Evolutionary conservation across 2,888 invertebrate genomes (phyloP), one percentile per base, ranked within the genome.

Genomic region (Patella caerulea): DNA sequence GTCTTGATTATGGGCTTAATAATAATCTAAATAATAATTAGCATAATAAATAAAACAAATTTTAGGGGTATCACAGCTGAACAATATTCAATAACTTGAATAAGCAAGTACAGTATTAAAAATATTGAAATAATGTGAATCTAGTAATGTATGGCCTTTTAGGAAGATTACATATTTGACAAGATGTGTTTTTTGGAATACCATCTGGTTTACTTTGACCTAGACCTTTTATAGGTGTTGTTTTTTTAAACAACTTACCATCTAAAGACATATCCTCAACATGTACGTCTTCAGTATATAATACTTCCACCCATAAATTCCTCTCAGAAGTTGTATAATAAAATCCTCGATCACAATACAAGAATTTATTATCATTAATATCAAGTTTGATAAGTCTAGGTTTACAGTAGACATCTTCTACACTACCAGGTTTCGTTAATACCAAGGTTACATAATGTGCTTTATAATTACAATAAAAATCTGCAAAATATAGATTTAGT

Each of bases 401-500:
- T 15, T 29, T 56, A 72, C 83, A 83, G 74, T 79, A 83, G 17
- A 54, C 11, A 71, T 82, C 82, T n/a, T 65, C 45, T 0, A 70
- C 14, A 9, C 73, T 75, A 9, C 73, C 74, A 12, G 52, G 56
- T 14, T 69, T 54, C 15, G 83, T 79, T 3, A 90, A 76, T 14
- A 91, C 89, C 11, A 91, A 76, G 1, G 90, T 90, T 14, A 90
- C 86, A 77, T 91, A 90, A 82, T 91, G 91, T 11, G 82, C 81
- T n/a, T 76, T 75, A 71, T 84, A 82, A 82, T 88, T 89, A 82
- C 91, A 91, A 83, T 91, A 91, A 83, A 90, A 91, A 79, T 91
- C 91, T 17, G 88, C 85, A 78, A 91, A 91, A 77, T 91, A 91
- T 73, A 90, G 77, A 34, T 83, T 81, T n/a, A 65, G 74, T 29